Evolutionary conservation across 2,797 vertebrate genomes (phyloP), one percentile per base, ranked within the genome.

Genomic region (Synanceia verrucosa): DNA sequence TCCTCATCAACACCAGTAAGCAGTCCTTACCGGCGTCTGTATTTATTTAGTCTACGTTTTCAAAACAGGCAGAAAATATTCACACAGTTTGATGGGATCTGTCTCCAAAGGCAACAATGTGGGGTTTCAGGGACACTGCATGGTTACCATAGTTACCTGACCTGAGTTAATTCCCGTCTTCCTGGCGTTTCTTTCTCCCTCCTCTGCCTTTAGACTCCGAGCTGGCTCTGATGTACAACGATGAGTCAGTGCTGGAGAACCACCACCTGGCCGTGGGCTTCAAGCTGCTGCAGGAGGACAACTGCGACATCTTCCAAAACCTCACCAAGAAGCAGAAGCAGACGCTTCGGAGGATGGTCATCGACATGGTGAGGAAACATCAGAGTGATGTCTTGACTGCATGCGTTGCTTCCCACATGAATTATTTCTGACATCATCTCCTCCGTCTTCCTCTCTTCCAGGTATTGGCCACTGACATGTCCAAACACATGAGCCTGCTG

Each of bases 1-100:
- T 99, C 85, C 95, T 99, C 72, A 99, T 99, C 91, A 99, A 99
- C 89, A 99, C 98, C 83, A 99, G 98, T 99, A 88, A 94, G 98
- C 97, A 31, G 39, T 36, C 57, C 36, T 67, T 18, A n/a, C 46
- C 16, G 26, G 9, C 24, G 33, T 29, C 29, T 6, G 7, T 34
- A 16, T 65, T 48, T 43, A 51, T 82, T 60, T 61, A 76, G 65
- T 74, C 58, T 73, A 7, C 37, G 36, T 63, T 66, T 31, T 43
- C 11, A 26, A 57, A 57, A 65, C 5, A 18, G 14, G 34, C 19
- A 52, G 7, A 29, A 67, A 64, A 65, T 23, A 5, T 66, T 64
- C 74, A 33, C 41, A 44, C 16, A 10, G 2, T 56, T 29, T 65
- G 33, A 48, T 61, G 13, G 65, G 59, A 43, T 76, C 51, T 44